These are phyloP conservation scores for Anguilla marmorata DNA, from an alignment of 2,797 vertebrate species.

Conservation along the genomic window DNA sequence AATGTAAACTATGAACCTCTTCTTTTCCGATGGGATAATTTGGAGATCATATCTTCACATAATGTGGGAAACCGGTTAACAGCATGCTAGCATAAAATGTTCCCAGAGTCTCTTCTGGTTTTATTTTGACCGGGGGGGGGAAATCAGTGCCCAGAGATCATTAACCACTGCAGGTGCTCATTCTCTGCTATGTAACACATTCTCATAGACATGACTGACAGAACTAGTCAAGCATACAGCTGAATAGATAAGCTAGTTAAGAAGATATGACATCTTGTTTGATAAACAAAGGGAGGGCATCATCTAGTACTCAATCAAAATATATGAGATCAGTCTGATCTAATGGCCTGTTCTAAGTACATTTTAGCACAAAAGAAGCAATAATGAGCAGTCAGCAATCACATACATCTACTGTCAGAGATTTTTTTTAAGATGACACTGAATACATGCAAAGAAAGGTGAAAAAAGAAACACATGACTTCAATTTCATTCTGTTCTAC, in stretches of 20 bases:
- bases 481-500: neutral
- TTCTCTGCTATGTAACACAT: neutral
- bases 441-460: neutral
- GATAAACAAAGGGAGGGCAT: neutral
- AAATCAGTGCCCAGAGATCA: neutral
- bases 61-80: neutral
- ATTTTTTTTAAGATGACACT: neutral
- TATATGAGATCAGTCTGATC: neutral
- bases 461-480: neutral
- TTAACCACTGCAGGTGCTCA: neutral
- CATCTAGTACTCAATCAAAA: neutral
- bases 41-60: neutral
- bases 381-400: neutral
- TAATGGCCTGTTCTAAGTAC: neutral
- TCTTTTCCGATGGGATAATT: neutral
- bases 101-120: neutral
- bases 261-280: neutral
- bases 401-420: neutral
- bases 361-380: neutral
- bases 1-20: neutral
- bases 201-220: neutral
- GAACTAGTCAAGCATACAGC: neutral
- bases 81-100: neutral
- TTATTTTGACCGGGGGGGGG: neutral
- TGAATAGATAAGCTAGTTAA: neutral